These are phyloP conservation scores for Eurytoma adleriae DNA, from an alignment of 2,888 invertebrate species.

Conservation along the genomic window DNA sequence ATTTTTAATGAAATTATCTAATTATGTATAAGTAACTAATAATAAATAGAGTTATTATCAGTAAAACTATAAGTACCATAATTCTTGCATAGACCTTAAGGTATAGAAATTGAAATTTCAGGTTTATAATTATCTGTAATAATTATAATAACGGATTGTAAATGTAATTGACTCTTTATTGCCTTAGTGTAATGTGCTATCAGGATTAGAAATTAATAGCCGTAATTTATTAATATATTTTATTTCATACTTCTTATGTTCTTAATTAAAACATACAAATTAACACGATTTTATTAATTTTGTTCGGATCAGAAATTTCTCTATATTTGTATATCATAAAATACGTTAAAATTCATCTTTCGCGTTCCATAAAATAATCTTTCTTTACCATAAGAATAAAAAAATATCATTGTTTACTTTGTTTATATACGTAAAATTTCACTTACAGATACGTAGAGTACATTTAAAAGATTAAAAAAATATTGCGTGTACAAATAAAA, in stretches of 20 bases:
- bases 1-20: too few species aligned
- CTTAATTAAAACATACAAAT: slow-evolving; percentile 43
- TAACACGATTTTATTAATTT: slow-evolving; percentile 38
- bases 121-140: too few species aligned
- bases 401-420: slow-evolving; percentile 45
- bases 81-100: too few species aligned
- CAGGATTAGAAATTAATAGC: background rate
- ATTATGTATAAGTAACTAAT: too few species aligned
- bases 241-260: slow-evolving; percentile 28
- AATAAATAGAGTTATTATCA: too few species aligned
- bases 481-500: slow-evolving; percentile 37
- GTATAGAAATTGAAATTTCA: too few species aligned
- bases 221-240: slow-evolving; percentile 16
- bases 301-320: slow-evolving; percentile 41
- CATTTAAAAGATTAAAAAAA: slow-evolving; percentile 29
- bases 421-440: background rate
- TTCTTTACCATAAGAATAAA: slow-evolving; percentile 25
- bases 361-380: slow-evolving; percentile 25
- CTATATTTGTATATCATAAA: slow-evolving; percentile 26
- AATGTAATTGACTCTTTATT: too few species aligned
- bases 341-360: slow-evolving; percentile 27
- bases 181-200: background rate
- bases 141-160: too few species aligned
- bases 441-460: too few species aligned
- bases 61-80: too few species aligned